These are phyloP conservation scores for Synanthedon vespiformis DNA, from an alignment of 2,888 invertebrate genomes.

Conservation along the genomic window DNA sequence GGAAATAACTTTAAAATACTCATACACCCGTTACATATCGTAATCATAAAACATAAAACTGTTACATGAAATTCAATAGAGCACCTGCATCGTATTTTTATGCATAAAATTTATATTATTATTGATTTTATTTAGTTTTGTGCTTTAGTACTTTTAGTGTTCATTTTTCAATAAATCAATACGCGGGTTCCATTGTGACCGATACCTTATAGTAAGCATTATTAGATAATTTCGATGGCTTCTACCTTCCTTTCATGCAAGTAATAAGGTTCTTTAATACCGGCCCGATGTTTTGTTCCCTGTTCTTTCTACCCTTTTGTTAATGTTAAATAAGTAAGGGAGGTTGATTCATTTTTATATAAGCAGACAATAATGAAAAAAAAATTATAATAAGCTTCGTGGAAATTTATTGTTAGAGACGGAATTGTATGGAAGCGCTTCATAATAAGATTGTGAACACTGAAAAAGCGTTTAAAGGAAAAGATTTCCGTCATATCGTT, in stretches of 20 bases:
- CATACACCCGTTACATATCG: too few relatives aligned
- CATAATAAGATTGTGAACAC: slow-evolving; percentile 4
- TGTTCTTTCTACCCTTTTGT: slow-evolving; percentile 28
- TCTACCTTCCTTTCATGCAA: slow-evolving; percentile 25
- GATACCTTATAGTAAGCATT: slow-evolving; percentile 39
- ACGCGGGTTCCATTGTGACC: slow-evolving; percentile 23
- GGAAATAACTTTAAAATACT: too few relatives aligned
- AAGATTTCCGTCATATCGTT: neutral
- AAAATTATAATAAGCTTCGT: slow-evolving; percentile 14
- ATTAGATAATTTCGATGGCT: slow-evolving; percentile 41
- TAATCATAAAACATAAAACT: too few relatives aligned
- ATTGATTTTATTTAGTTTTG: too few relatives aligned
- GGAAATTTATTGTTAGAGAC: slow-evolving; percentile 5
- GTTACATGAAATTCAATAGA: too few relatives aligned
- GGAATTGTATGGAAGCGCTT: slow-evolving; percentile 7
- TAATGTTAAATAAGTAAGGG: slow-evolving; percentile 29
- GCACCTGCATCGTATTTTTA: too few relatives aligned
- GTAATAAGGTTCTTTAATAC: slow-evolving; percentile 36
- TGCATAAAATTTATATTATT: too few relatives aligned
- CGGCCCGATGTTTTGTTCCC: slow-evolving; percentile 25
- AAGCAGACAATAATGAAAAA: slow-evolving; percentile 16
- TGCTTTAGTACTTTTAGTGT: too few relatives aligned
- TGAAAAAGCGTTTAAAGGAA: neutral
- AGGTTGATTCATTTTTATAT: slow-evolving; percentile 6
- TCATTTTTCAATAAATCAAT: neutral